Conservation (phyloP, 2,797 vertebrate species). For the Phaenicophaeus curvirostris region DNA sequence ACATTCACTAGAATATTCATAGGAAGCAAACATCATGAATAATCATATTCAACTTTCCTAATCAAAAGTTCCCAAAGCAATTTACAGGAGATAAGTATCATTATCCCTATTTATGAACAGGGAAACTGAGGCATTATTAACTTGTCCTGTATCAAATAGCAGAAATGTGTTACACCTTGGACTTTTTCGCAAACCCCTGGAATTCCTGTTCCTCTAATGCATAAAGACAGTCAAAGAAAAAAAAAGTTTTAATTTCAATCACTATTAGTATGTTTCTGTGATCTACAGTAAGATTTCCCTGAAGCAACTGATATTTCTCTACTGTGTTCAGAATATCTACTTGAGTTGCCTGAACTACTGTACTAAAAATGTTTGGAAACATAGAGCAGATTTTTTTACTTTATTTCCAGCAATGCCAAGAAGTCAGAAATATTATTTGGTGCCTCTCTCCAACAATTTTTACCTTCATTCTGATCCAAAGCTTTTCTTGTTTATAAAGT, state of each 20-base stretch:
- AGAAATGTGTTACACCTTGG: not conserved
- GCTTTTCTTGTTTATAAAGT: not conserved
- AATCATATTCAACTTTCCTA: slow-evolving; percentile 54
- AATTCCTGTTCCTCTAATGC: not conserved
- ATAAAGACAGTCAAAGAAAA: not conserved
- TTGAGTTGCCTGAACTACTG: not conserved
- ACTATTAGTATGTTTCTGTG: not conserved
- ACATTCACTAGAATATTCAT: slow-evolving; percentile 68
- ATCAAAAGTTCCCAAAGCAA: slow-evolving; percentile 62
- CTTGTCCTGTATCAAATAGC: not conserved
- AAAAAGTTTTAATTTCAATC: not conserved
- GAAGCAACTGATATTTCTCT: not conserved
- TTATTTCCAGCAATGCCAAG: not conserved
- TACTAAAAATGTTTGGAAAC: not conserved
- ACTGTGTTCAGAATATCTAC: not conserved
- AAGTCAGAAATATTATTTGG: not conserved
- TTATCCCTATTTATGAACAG: not conserved
- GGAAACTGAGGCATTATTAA: slow-evolving; percentile 44
- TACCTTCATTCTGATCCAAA: not conserved
- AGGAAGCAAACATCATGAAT: slow-evolving; percentile 67
- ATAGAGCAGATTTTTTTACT: not conserved
- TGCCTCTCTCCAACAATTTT: not conserved
- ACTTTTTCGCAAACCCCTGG: not conserved
- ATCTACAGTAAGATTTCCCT: slow-evolving; percentile 15
- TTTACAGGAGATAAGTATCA: slow-evolving; percentile 43